phyloP scores from a whole-genome alignment of 2,113 vertebrate genomes.

The Chrysochloris asiatica region DNA sequence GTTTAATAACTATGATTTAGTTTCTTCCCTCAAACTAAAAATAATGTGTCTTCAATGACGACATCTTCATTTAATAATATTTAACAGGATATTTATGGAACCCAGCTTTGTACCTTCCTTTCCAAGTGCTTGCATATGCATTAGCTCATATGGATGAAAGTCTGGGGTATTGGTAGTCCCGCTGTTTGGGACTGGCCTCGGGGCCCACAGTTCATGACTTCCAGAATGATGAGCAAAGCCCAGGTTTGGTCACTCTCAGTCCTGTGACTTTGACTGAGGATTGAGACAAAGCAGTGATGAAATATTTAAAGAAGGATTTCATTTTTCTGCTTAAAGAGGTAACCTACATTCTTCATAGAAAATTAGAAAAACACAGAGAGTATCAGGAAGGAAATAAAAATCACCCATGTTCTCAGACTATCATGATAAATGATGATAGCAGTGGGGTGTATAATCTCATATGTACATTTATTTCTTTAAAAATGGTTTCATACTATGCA shows the following conservation, averaged over 20 bases:
- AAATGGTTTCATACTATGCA: background rate
- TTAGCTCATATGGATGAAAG: background rate
- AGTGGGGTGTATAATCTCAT: background rate
- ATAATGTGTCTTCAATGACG: slow-evolving; percentile 23
- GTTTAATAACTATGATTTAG: slow-evolving; percentile 46
- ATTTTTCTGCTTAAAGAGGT: background rate
- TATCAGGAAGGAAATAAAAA: background rate
- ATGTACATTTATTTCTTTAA: background rate
- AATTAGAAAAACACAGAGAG: background rate
- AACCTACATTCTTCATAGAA: background rate
- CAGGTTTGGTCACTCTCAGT: background rate
- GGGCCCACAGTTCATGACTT: background rate
- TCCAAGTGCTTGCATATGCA: background rate
- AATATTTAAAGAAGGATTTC: background rate
- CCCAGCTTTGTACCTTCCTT: background rate
- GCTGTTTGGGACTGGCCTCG: background rate
- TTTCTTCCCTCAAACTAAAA: slow-evolving; percentile 52
- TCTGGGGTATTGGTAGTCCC: background rate
- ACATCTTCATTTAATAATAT: background rate
- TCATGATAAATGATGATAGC: background rate
- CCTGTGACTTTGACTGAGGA: background rate
- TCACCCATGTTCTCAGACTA: background rate
- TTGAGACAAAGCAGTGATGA: background rate
- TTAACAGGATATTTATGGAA: background rate
- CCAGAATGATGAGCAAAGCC: background rate